These are phyloP conservation scores for Oligia strigilis DNA, from an alignment of 2,888 invertebrate species.

Conservation along the genomic window DNA sequence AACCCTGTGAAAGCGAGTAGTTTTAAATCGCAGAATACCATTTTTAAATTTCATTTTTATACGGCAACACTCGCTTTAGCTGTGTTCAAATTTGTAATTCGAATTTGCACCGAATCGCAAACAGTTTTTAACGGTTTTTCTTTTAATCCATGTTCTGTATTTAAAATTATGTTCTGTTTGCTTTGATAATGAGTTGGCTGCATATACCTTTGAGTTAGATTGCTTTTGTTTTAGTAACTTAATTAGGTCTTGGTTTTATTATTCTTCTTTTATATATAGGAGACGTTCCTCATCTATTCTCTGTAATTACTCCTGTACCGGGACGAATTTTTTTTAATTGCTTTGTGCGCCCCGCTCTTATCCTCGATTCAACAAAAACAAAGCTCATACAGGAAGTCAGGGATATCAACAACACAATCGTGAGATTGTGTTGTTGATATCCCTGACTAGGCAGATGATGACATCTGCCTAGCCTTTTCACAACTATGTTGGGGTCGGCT, in stretches of 20 bases:
- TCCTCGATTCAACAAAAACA: too few relatives aligned
- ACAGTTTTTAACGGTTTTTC: conserved; percentile 67
- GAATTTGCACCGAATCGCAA: conserved; percentile 68
- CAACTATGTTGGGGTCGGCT: too few relatives aligned
- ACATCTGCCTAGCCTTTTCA: too few relatives aligned
- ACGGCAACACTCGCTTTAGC: conserved; percentile 69
- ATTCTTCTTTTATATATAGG: neutral
- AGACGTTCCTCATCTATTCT: neutral
- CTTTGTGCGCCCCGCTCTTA: too few relatives aligned
- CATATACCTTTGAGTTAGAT: conserved; percentile 37
- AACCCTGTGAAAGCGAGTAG: conserved; percentile 63
- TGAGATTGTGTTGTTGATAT: too few relatives aligned
- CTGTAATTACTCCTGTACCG: neutral
- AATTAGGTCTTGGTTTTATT: neutral
- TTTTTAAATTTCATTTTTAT: conserved; percentile 70
- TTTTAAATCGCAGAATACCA: conserved; percentile 67
- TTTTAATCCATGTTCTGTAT: conserved; percentile 63
- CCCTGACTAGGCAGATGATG: too few relatives aligned
- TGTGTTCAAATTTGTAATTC: conserved; percentile 72
- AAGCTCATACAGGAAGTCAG: too few relatives aligned
- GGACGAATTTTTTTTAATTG: too few relatives aligned
- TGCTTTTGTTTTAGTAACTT: conserved; percentile 16
- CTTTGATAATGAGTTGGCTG: conserved; percentile 51
- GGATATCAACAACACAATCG: too few relatives aligned
- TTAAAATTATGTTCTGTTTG: conserved; percentile 61